Conservation (phyloP, 2,113 vertebrate genomes). For the Sebastes fasciatus region DNA sequence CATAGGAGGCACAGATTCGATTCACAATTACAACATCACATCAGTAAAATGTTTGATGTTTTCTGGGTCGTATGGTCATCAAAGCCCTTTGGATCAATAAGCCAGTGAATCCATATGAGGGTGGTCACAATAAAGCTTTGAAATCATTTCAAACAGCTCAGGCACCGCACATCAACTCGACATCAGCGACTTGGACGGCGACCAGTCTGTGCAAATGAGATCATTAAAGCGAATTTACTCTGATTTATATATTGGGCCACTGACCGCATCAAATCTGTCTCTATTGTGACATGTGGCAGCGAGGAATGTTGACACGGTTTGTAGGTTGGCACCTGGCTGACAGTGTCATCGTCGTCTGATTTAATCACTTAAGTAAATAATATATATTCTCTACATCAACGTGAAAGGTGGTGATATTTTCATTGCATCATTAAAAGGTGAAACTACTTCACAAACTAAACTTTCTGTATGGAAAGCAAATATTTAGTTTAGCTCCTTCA, state of each 20-base stretch:
- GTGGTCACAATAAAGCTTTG: conserved; percentile 55
- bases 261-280: not conserved
- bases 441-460: not conserved
- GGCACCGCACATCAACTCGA: conserved; percentile 17
- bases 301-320: not conserved
- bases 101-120: conserved; percentile 34
- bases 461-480: not conserved
- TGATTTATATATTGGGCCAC: conserved; percentile 1
- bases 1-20: not conserved
- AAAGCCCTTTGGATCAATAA: conserved; percentile 49
- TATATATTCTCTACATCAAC: conserved; percentile 1
- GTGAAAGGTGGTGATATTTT: not conserved
- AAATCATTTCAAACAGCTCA: conserved; percentile 54
- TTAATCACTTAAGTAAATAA: not conserved
- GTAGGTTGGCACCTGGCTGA: not conserved
- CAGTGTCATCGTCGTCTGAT: not conserved
- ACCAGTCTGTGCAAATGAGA: conserved; percentile 28
- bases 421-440: not conserved
- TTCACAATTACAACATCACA: conserved; percentile 10
- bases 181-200: conserved; percentile 30
- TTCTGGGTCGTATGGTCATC: conserved; percentile 39
- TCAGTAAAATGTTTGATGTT: conserved; percentile 41
- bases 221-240: not conserved
- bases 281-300: not conserved
- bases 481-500: not conserved